These are phyloP conservation scores for Xestia c-nigrum DNA, from an alignment of 2,888 invertebrate species.

Conservation along the genomic window DNA sequence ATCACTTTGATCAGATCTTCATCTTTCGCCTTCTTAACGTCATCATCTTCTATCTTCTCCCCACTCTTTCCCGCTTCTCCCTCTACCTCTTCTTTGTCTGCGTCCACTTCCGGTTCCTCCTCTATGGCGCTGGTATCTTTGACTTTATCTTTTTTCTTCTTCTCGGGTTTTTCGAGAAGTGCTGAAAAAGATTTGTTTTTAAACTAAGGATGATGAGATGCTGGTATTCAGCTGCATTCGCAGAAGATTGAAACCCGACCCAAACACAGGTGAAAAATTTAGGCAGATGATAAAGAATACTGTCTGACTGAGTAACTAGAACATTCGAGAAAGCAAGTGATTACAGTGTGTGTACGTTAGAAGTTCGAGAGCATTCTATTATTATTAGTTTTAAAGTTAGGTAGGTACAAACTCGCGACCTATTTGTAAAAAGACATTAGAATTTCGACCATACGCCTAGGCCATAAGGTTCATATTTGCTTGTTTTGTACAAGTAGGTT, in stretches of 20 bases:
- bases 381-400: too few species aligned
- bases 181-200: constrained; percentile 70
- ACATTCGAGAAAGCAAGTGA: too few species aligned
- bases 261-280: background rate
- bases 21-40: constrained; percentile 67
- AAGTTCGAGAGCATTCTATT: too few species aligned
- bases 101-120: constrained; percentile 38
- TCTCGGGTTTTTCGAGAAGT: constrained; percentile 76
- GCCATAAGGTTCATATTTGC: too few species aligned
- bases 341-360: too few species aligned
- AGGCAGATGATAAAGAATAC: too few species aligned
- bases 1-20: constrained; percentile 86
- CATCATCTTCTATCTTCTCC: constrained; percentile 64
- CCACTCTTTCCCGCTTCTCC: constrained; percentile 49
- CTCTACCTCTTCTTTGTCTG: constrained; percentile 61
- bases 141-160: constrained; percentile 62
- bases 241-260: background rate
- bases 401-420: too few species aligned
- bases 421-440: too few species aligned
- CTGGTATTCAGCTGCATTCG: background rate
- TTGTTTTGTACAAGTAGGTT: too few species aligned
- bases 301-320: too few species aligned
- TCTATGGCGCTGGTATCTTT: constrained; percentile 43
- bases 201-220: background rate
- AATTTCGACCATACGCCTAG: too few species aligned